Conservation (phyloP, 2,888 invertebrate species). For the Clusia tigrina region DNA sequence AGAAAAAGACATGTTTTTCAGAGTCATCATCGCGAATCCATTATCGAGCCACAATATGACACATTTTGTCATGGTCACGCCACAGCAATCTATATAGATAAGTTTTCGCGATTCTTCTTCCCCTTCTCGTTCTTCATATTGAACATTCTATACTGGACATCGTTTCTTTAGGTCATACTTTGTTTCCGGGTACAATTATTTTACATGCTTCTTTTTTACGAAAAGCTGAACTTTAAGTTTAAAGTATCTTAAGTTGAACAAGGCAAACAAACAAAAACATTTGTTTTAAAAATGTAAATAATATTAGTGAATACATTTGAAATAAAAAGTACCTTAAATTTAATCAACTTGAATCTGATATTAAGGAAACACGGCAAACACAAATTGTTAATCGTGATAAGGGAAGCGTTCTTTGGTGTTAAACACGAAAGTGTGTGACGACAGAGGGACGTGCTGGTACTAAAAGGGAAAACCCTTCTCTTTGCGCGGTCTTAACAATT, state of each 20-base stretch:
- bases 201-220: slow-evolving; percentile 7
- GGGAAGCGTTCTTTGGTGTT: no score
- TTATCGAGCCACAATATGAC: slow-evolving; percentile 80
- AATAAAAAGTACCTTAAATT: slow-evolving; percentile 35
- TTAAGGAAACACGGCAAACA: no score
- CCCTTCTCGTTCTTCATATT: slow-evolving; percentile 89
- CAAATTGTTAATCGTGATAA: no score
- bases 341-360: no score
- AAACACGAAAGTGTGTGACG: no score
- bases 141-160: slow-evolving; percentile 91
- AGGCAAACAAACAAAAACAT: slow-evolving; percentile 42
- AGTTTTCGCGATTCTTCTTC: slow-evolving; percentile 87
- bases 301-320: slow-evolving; percentile 16
- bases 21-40: slow-evolving; percentile 69
- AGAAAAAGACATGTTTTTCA: slow-evolving; percentile 40
- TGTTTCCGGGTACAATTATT: slow-evolving; percentile 6
- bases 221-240: not conserved
- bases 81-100: slow-evolving; percentile 85
- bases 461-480: no score
- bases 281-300: slow-evolving; percentile 58
- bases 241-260: slow-evolving; percentile 29
- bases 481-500: no score
- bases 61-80: slow-evolving; percentile 83
- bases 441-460: no score
- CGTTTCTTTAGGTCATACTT: slow-evolving; percentile 69